Percentiles rank a stretch among this genome's conserved stretches.
These are phyloP conservation scores for Platalea minor DNA, from an alignment of 2,797 vertebrate genomes.

Conservation along the genomic window DNA sequence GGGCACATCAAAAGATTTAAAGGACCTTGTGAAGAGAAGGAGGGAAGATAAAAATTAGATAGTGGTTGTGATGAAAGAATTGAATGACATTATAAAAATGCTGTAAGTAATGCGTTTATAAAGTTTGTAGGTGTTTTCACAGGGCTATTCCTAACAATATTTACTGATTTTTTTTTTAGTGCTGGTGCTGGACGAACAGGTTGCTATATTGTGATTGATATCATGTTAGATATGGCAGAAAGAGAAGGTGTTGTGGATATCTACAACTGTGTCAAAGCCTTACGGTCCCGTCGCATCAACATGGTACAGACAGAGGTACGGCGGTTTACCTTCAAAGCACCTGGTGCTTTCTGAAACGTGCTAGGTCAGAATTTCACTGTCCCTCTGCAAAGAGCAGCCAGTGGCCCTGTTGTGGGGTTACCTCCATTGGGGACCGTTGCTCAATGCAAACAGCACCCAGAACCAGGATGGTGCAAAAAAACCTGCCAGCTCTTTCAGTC, in stretches of 20 bases:
- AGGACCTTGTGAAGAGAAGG: not conserved
- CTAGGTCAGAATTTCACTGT: not conserved
- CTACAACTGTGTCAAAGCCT: constrained; percentile 98
- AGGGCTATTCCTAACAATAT: not conserved
- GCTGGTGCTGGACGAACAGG: constrained; percentile 96
- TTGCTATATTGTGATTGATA: constrained; percentile 98
- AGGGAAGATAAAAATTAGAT: not conserved
- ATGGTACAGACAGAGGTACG: constrained; percentile 91
- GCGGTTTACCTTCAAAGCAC: not conserved
- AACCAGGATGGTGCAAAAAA: not conserved
- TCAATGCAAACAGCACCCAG: not conserved
- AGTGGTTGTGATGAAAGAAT: not conserved
- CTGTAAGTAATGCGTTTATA: not conserved
- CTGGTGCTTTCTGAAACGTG: not conserved
- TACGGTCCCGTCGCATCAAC: constrained; percentile 96
- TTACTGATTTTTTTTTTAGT: constrained; percentile 71
- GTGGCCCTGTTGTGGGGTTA: not conserved
- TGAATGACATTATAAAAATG: not conserved
- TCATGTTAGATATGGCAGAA: constrained; percentile 99
- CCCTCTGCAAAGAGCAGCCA: not conserved
- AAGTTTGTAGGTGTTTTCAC: not conserved
- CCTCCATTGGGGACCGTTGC: not conserved
- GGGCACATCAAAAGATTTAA: not conserved
- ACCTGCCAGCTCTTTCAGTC: not conserved
- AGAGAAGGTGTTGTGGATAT: constrained; percentile 98